A percentile compares a stretch with the other conserved stretches of the same genome.
Evolutionary conservation across 1,140 invertebrate genomes (phyloP).

Genomic region (Agrilus planipennis): DNA sequence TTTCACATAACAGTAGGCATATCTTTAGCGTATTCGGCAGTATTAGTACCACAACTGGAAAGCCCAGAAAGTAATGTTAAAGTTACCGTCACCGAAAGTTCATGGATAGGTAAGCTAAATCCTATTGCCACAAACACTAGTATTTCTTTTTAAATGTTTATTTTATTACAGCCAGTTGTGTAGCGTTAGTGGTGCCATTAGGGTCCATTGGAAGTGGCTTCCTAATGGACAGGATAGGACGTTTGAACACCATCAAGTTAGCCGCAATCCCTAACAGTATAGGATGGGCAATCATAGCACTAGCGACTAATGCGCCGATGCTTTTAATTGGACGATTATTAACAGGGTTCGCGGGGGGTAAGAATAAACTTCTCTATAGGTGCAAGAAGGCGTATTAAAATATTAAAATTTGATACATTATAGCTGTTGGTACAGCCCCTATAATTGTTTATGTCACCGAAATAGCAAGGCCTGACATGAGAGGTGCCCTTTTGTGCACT

Average conservation of each 20-base stretch:
- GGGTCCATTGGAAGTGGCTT: slow-evolving; percentile 42
- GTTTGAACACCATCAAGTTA: slow-evolving; percentile 47
- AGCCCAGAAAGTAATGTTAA: slow-evolving; percentile 16
- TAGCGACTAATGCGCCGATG: slow-evolving; percentile 34
- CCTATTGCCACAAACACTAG: not conserved
- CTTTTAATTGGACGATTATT: slow-evolving; percentile 48
- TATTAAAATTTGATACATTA: slow-evolving; percentile 2
- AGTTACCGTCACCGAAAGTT: slow-evolving; percentile 34
- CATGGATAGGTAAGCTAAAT: slow-evolving; percentile 38
- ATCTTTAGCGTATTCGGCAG: slow-evolving; percentile 43
- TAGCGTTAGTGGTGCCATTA: slow-evolving; percentile 41
- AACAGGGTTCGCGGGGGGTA: slow-evolving; percentile 45
- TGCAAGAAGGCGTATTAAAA: not conserved
- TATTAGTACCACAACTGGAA: slow-evolving; percentile 41
- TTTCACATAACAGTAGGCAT: slow-evolving; percentile 46
- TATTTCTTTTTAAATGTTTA: slow-evolving; percentile 5
- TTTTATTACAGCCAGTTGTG: slow-evolving; percentile 39
- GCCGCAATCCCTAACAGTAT: slow-evolving; percentile 45
- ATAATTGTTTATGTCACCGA: slow-evolving; percentile 51
- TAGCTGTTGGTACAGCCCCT: slow-evolving; percentile 43
- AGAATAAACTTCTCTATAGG: slow-evolving; percentile 6
- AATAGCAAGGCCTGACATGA: slow-evolving; percentile 43
- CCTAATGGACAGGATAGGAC: slow-evolving; percentile 49
- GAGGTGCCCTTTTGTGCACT: slow-evolving; percentile 43
- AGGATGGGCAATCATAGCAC: slow-evolving; percentile 50